Conservation (phyloP, 2,888 invertebrate species). For the Cactoblastis cactorum region DNA sequence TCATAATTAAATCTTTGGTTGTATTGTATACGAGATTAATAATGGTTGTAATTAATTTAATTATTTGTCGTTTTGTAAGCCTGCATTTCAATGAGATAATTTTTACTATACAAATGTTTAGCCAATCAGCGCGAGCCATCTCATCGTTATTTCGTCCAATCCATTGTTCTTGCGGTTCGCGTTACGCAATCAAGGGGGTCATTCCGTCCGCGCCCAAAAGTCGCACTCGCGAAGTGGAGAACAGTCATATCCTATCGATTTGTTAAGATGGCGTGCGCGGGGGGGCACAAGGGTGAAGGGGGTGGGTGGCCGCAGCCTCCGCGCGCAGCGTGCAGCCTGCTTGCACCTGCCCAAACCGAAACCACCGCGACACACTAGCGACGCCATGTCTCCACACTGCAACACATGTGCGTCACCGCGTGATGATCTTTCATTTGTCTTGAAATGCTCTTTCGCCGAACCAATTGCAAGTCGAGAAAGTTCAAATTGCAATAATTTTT, state of each 20-base stretch:
- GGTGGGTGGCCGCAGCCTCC: conserved; percentile 65
- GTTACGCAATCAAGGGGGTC: conserved; percentile 70
- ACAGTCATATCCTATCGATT: conserved; percentile 81
- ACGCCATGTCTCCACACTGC: conserved; percentile 35
- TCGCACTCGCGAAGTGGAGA: conserved; percentile 75
- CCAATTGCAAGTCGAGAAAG: neutral
- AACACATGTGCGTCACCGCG: conserved; percentile 12
- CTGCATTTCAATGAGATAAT: neutral
- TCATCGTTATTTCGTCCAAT: conserved; percentile 25
- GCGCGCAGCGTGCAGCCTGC: conserved; percentile 70
- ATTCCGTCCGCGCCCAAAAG: conserved; percentile 74
- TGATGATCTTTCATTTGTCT: conserved; percentile 7
- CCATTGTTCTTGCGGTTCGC: conserved; percentile 47
- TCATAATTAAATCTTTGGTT: neutral
- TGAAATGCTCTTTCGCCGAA: neutral
- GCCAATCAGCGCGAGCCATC: conserved; percentile 2
- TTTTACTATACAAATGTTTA: conserved; percentile 7
- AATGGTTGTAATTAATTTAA: neutral
- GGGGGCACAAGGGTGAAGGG: conserved; percentile 38
- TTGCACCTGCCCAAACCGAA: conserved; percentile 67
- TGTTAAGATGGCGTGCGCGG: conserved; percentile 77
- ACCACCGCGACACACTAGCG: conserved; percentile 60
- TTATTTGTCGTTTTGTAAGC: neutral
- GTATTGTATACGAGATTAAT: neutral
- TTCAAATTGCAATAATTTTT: neutral